Evolutionary conservation across 2,888 invertebrate species (phyloP), one percentile per base, ranked within the genome.

Genomic region (Phrixothrix hirtus): DNA sequence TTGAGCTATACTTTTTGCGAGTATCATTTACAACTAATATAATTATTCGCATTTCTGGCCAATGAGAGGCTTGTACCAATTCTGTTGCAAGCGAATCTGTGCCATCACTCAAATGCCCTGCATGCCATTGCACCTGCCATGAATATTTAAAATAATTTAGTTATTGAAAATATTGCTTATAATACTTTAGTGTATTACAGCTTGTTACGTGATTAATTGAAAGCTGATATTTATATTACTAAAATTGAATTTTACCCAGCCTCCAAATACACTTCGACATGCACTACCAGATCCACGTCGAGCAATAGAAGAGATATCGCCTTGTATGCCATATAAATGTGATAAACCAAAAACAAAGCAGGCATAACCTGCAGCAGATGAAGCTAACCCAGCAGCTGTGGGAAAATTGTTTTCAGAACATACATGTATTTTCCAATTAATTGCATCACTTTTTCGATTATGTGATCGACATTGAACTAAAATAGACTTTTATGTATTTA

Each of bases 281-380:
- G 99, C 99, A 69, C 95, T 96, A 11, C 99, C 99, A 32, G 97
- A 98, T 5, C 92, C 92, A 59, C 85, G 79, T 61, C 96, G 83
- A 1, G 96, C 95, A 43, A 94, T 81, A 1, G 78, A 77, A 41
- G 91, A 88, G 5, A 92, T 77, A 66, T 92, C 87, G 27, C 83
- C 85, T 61, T 86, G 77, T 1, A 93, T 77, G 57, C 84, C 84
- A 69, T 88, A 94, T 1, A 93, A 75, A 61, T 83, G 81, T 0
- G 92, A 87, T 46, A 97, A 75, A 0, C 92, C 85, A 61, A 82
- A 85, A 0, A 92, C 92, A 64, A 97, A 77, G 72, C 95, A 95
- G 1, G 98, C 97, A 75, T 95, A 98, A 2, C 99, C 99, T 29
- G 99, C 96, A 15, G 99, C 98, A 48, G 97, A 97, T 1, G 97